Evolutionary conservation across 2,113 vertebrate genomes (phyloP), one percentile per base, ranked within the genome.

Genomic region (Pardalotus punctatus): DNA sequence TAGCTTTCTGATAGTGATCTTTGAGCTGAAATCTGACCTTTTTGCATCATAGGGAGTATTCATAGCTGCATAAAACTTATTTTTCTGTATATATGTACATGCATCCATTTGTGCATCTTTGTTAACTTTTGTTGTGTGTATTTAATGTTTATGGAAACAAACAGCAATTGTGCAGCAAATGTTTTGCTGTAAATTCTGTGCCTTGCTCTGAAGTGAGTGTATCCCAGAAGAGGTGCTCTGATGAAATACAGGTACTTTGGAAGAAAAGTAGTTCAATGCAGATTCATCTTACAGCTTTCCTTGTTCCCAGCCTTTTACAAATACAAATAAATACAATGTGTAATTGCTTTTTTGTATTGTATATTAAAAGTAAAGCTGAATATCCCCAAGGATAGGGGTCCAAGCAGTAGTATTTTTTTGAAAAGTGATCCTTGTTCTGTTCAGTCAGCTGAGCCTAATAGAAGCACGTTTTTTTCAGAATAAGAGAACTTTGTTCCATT

Each of bases 241-340:
- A 36, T 69, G 25, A 57, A 60, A 38, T 22, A 11, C 1, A 29
- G 5, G 42, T 45, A 16, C 21, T 21, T 1, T 5, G 18, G 53
- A 67, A 57, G 40, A 85, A 65, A 60, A 71, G 4, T 21, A 36
- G 14, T 78, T 53, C 35, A 67, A 1, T 40, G 14, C 43, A 57
- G 62, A 23, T 69, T 56, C 3, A 42, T 35, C 11, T 22, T 35
- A 5, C 1, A 45, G 23, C 19, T 85, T 82, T 76, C 25, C 5
- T 6, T 31, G 4, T 38, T 66, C 11, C 27, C 24, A 76, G 24
- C 35, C 25, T 65, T 51, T 56, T 69, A 45, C 38, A 81, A 51
- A 45, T 38, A 64, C 36, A 47, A 64, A 28, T 9, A 40, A 51
- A n/a, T 6, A 38, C 23, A 24, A 2, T 1, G 0, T 6, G 9